Base-by-base conservation (phyloP, 2,797 vertebrate genomes). In the Epinephelus coioides region DNA sequence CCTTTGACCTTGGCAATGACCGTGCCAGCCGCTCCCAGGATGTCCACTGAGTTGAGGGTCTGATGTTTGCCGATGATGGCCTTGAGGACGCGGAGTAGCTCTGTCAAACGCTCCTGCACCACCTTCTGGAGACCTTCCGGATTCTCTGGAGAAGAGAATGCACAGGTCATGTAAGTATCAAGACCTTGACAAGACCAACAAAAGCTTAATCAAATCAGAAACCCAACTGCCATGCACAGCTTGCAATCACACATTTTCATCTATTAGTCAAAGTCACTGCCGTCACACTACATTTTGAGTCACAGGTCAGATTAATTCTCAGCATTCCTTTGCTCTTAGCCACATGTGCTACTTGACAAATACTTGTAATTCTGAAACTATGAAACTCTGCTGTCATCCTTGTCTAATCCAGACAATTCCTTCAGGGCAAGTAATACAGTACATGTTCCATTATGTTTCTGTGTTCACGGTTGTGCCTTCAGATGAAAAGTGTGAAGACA, bases 1-100 rank as follows among this genome's bases (percentile, higher is more conserved):
- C 98, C 98, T 98, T 99, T 99, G 82, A 99, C 97, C 94, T 99
- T 99, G 81, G 97, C 95, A 66, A 98, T 97, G 91, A 99, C 96
- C 2, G 95, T 97, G 86, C 98, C 98, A 21, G 97, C 97, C 30
- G 97, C 97, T 90, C 97, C 97, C 1, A 99, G 97, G 89, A 99
- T 97, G 88, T 98, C 98, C 67, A 94, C 95, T 0, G 97, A 99
- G 94, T 98, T 99, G 49, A 99, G 95, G 17, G 97, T 95, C 86
- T 96, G 97, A 91, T 99, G 97, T 90, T 98, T 98, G 83, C 93
- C 96, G 75, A 99, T 98, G 82, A 99, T 93, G 7, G 94, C 91
- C 88, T 97, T 99, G 85, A 99, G 95, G 75, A 97, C 95, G 4
- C 93, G 95, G 0, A 99, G 94, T 73, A 99, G 91, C 81, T 99